Base-by-base conservation (phyloP, 2,113 vertebrate genomes). In the Antigone vipio region DNA sequence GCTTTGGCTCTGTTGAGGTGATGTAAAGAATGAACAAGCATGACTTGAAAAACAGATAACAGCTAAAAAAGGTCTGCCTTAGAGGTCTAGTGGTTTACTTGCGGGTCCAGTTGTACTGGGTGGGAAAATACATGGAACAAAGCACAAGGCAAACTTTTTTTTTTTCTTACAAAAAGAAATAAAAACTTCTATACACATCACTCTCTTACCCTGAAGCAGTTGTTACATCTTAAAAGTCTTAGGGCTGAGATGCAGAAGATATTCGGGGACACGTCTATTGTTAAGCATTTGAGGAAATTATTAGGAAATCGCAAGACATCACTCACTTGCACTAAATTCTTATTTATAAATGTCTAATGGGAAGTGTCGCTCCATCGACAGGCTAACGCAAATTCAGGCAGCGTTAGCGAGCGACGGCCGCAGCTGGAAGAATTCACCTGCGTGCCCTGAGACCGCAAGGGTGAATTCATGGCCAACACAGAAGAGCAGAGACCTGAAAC, bases 381-480 rank as follows among this genome's bases (percentile, higher is more conserved):
- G 55, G 40, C 53, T 58, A 56, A 35, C 56, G 56, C 71, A 73
- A 49, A 82, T 53, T 53, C 53, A 62, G 64, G 19, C 23, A 89
- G n/a, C 2, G 0, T 15, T 27, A 71, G 74, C 2, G 0, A 62
- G 42, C 3, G 2, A 50, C 2, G 3, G 74, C 9, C 34, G 5
- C 44, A 88, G 86, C 53, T 58, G 17, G 5, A 81, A 56, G 66
- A 30, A 45, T 78, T 72, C 62, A 34, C 47, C 23, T 19, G 16
- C 4, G 1, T 42, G 75, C n/a, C 66, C 71, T 18, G 56, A 92
- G 47, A 67, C 66, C 15, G 9, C 68, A 58, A 85, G 69, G 52
- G 32, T 30, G 74, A 53, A 58, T 29, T 53, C 3, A 45, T 3
- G 32, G 69, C 24, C 47, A 50, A 40, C 2, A 1, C 0, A 42